Percentiles rank a stretch among this genome's conserved stretches.
phyloP scores from a whole-genome alignment of 2,888 invertebrate species.

The Lagria hirta region DNA sequence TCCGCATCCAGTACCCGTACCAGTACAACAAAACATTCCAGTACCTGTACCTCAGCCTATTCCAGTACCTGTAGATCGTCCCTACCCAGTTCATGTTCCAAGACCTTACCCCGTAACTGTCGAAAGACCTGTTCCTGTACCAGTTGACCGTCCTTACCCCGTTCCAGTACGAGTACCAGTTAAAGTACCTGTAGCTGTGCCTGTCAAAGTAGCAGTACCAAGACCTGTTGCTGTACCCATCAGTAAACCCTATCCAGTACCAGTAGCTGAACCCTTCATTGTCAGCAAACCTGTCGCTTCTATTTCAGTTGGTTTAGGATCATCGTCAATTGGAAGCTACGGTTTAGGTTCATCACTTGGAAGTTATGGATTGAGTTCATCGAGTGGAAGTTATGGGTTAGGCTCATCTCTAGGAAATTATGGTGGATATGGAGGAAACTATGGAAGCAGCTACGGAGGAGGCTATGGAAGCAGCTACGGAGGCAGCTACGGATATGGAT shows the following conservation, averaged over 20 bases:
- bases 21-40: slow-evolving; percentile 57
- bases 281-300: slow-evolving; percentile 41
- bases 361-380: no score
- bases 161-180: slow-evolving; percentile 55
- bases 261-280: slow-evolving; percentile 54
- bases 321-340: no score
- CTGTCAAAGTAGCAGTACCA: slow-evolving; percentile 46
- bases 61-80: slow-evolving; percentile 56
- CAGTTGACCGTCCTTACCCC: slow-evolving; percentile 55
- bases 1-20: slow-evolving; percentile 58
- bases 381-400: slow-evolving; percentile 20
- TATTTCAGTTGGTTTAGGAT: slow-evolving; percentile 23
- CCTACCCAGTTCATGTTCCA: slow-evolving; percentile 54
- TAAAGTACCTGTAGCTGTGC: slow-evolving; percentile 48
- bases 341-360: slow-evolving; percentile 27
- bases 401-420: slow-evolving; percentile 19
- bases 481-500: slow-evolving; percentile 1
- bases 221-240: slow-evolving; percentile 53
- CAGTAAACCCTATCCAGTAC: slow-evolving; percentile 56
- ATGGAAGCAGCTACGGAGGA: slow-evolving; percentile 11
- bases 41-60: slow-evolving; percentile 53
- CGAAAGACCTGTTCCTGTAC: slow-evolving; percentile 58
- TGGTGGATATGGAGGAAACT: neutral
- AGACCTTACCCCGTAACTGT: slow-evolving; percentile 57
- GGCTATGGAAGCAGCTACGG: slow-evolving; percentile 9